phyloP scores from a whole-genome alignment of 2,797 vertebrate genomes.

The Emys orbicularis region DNA sequence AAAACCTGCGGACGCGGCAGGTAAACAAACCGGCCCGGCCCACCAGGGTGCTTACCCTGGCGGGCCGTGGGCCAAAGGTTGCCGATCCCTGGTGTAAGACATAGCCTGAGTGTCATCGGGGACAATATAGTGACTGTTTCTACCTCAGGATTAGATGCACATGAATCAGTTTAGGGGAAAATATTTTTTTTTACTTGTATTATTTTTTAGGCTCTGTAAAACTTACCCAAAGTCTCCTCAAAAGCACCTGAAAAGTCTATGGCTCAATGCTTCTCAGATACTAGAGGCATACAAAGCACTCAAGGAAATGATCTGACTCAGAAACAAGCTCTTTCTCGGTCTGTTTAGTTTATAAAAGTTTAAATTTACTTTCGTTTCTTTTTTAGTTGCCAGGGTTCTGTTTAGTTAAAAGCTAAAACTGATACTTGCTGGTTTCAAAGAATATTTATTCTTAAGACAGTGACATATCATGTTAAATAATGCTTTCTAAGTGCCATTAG shows the following conservation, averaged over 20 bases:
- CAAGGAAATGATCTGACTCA: neutral
- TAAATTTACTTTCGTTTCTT: constrained; percentile 14
- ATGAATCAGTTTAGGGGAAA: neutral
- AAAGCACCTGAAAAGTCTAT: neutral
- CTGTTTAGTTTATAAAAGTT: constrained; percentile 44
- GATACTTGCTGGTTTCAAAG: constrained; percentile 4
- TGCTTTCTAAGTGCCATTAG: constrained; percentile 53
- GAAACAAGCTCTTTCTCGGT: neutral
- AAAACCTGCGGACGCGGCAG: too few species aligned
- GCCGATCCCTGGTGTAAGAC: too few species aligned
- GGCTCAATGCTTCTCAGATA: neutral
- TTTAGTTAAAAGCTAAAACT: constrained; percentile 37
- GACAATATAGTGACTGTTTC: neutral
- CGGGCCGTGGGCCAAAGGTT: too few species aligned
- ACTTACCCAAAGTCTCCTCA: neutral
- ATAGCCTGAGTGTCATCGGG: neutral
- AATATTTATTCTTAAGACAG: constrained; percentile 51
- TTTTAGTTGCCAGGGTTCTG: neutral
- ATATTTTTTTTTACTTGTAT: neutral
- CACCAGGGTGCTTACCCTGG: too few species aligned
- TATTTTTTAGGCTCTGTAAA: neutral
- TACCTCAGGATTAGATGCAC: neutral
- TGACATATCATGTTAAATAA: constrained; percentile 34
- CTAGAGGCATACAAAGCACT: neutral
- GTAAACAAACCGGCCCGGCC: too few species aligned